These are phyloP conservation scores for Cetonia aurata DNA, from an alignment of 2,888 invertebrate species.

Conservation along the genomic window DNA sequence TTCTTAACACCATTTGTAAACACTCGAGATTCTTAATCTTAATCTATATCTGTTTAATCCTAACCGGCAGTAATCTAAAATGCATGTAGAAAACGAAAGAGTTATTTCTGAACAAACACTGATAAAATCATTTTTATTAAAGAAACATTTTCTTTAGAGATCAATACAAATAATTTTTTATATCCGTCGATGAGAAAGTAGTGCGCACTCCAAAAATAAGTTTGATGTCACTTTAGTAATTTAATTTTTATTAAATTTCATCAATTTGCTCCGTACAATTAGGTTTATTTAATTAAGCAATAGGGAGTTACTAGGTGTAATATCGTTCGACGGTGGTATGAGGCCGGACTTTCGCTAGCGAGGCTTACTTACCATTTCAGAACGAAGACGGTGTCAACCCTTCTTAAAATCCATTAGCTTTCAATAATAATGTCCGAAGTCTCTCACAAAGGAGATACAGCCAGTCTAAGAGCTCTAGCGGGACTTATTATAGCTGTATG, in stretches of 20 bases:
- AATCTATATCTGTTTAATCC: slow-evolving; percentile 43
- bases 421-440: slow-evolving; percentile 68
- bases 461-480: slow-evolving; percentile 66
- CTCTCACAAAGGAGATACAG: slow-evolving; percentile 66
- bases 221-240: not conserved
- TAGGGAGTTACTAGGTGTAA: slow-evolving; percentile 10
- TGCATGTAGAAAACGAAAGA: no score
- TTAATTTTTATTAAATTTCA: slow-evolving; percentile 28
- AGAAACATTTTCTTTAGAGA: no score
- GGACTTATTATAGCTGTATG: slow-evolving; percentile 56
- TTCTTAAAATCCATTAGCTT: slow-evolving; percentile 68
- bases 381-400: slow-evolving; percentile 61
- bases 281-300: slow-evolving; percentile 30
- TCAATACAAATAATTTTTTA: no score
- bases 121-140: slow-evolving; percentile 19
- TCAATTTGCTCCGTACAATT: slow-evolving; percentile 29
- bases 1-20: slow-evolving; percentile 19
- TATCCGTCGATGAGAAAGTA: no score
- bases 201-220: no score
- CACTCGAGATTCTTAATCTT: slow-evolving; percentile 27
- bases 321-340: slow-evolving; percentile 1
- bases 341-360: slow-evolving; percentile 11
- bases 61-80: slow-evolving; percentile 29
- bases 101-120: slow-evolving; percentile 11
- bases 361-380: slow-evolving; percentile 29